phyloP scores from a whole-genome alignment of 2,888 invertebrate species.

The Drosophila crucigera region DNA sequence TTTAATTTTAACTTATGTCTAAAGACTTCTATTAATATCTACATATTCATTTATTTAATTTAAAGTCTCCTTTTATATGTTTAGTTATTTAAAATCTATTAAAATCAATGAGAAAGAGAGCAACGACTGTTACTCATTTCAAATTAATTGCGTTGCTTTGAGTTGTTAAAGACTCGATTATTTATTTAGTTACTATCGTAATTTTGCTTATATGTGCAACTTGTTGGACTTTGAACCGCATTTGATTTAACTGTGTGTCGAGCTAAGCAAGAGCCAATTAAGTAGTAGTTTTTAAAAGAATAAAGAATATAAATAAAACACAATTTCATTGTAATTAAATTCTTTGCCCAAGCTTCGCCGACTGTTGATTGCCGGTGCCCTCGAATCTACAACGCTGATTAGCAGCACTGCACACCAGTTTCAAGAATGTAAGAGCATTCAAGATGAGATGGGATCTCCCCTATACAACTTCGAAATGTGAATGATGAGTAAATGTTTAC shows the following conservation, averaged over 20 bases:
- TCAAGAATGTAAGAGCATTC: not conserved
- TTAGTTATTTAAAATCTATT: not conserved
- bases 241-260: conserved; percentile 43
- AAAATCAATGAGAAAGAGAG: not conserved
- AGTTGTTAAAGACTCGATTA: conserved; percentile 16
- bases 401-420: conserved; percentile 5
- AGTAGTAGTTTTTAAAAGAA: conserved; percentile 37
- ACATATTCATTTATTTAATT: not conserved
- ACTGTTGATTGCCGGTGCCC: conserved; percentile 40
- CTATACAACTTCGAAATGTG: conserved; percentile 9
- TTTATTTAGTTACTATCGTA: conserved; percentile 62
- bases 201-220: conserved; percentile 23
- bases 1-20: not conserved
- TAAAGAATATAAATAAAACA: conserved; percentile 30
- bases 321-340: conserved; percentile 37
- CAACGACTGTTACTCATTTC: conserved; percentile 19
- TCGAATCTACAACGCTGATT: conserved; percentile 39
- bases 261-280: conserved; percentile 54
- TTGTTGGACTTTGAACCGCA: conserved; percentile 52
- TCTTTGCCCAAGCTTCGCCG: conserved; percentile 4
- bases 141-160: conserved; percentile 10
- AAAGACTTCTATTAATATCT: too few species aligned
- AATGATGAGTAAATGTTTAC: not conserved
- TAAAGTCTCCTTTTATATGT: too few species aligned
- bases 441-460: not conserved